A percentile compares a stretch with the other conserved stretches of the same genome.
Evolutionary conservation across 2,888 invertebrate genomes (phyloP).

Genomic region (Coleophora flavipennella): DNA sequence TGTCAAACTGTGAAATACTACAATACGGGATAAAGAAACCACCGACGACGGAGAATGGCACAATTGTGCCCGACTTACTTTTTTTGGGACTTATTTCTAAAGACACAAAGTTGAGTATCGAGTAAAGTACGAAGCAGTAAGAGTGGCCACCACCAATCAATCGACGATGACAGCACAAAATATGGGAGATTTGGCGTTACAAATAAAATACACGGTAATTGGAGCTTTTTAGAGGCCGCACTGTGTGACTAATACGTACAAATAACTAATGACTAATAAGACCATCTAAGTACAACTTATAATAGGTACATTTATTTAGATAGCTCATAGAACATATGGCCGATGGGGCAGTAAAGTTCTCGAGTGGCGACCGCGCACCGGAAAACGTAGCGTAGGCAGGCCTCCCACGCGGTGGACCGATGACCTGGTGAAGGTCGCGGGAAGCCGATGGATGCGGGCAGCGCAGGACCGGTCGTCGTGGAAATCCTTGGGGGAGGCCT

Average conservation of each 20-base stretch:
- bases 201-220: constrained; percentile 18
- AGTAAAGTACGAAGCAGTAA: background rate
- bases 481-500: no score
- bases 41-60: constrained; percentile 28
- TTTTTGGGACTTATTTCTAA: constrained; percentile 3
- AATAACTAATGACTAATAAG: background rate
- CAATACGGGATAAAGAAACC: constrained; percentile 40
- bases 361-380: no score
- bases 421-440: no score
- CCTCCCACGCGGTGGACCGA: no score
- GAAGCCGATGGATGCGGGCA: no score
- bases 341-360: no score
- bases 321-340: no score
- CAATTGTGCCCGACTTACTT: constrained; percentile 8
- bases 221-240: constrained; percentile 7
- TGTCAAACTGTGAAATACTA: constrained; percentile 53
- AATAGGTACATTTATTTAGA: no score
- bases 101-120: background rate
- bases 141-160: constrained; percentile 25
- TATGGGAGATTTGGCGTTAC: constrained; percentile 17
- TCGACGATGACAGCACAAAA: constrained; percentile 40
- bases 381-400: no score
- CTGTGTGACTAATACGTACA: constrained; percentile 3
- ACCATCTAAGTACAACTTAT: no score
- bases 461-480: no score